phyloP scores from a whole-genome alignment of 1,140 invertebrate species.

The Xylocopa sonorina region DNA sequence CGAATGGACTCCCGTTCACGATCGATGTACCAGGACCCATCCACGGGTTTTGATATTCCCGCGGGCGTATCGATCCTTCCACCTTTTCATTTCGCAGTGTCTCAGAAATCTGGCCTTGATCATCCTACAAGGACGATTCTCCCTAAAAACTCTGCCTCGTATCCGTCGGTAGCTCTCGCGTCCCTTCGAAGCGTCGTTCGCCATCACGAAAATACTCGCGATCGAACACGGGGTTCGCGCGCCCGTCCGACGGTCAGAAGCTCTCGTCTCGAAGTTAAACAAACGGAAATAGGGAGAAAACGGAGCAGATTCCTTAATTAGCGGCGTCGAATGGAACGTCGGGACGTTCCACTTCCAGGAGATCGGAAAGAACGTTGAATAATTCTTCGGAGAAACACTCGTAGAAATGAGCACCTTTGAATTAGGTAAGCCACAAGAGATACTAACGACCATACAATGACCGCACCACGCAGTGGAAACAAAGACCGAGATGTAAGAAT shows the following conservation, averaged over 20 bases:
- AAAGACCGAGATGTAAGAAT: slow-evolving; percentile 69
- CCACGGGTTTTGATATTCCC: slow-evolving; percentile 52
- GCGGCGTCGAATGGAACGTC: background rate
- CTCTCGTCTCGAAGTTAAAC: background rate
- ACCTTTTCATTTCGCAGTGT: slow-evolving; percentile 42
- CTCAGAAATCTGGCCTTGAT: slow-evolving; percentile 57
- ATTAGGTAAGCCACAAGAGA: slow-evolving; percentile 30
- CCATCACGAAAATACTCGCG: slow-evolving; percentile 15
- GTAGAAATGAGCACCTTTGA: slow-evolving; percentile 57
- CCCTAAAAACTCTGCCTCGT: slow-evolving; percentile 33
- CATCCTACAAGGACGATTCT: slow-evolving; percentile 60
- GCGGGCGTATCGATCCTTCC: slow-evolving; percentile 42
- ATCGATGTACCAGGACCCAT: slow-evolving; percentile 63
- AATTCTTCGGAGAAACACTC: slow-evolving; percentile 27
- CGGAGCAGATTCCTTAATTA: background rate
- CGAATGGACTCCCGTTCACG: slow-evolving; percentile 74
- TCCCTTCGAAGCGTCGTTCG: slow-evolving; percentile 25
- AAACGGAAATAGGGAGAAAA: no score
- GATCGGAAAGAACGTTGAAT: slow-evolving; percentile 33
- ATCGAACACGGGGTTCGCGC: background rate
- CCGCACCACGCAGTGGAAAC: slow-evolving; percentile 62
- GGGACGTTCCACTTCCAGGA: slow-evolving; percentile 45
- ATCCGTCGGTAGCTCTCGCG: slow-evolving; percentile 13
- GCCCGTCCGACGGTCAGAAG: slow-evolving; percentile 46
- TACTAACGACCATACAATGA: slow-evolving; percentile 72